Conservation (phyloP, 2,113 vertebrate species). For the Paramormyrops kingsleyae region DNA sequence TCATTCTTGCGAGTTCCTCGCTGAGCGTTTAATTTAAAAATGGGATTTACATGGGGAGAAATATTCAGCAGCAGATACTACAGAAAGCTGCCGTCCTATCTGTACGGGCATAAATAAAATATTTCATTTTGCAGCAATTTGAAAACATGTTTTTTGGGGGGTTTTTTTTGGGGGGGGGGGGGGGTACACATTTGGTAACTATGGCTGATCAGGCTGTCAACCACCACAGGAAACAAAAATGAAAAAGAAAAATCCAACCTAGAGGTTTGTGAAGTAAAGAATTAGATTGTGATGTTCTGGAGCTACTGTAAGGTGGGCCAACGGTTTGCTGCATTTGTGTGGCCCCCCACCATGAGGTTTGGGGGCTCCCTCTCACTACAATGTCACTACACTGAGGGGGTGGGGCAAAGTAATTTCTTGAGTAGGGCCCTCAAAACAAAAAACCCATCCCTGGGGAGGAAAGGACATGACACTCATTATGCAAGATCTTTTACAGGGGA, state of each 20-base stretch:
- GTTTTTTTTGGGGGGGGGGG: not conserved
- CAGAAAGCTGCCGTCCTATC: conserved; percentile 39
- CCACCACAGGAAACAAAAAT: not conserved
- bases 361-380: not conserved
- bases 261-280: not conserved
- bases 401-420: not conserved
- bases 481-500: not conserved
- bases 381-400: not conserved
- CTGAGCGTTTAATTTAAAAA: conserved; percentile 49
- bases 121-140: not conserved
- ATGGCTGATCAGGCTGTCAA: not conserved
- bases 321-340: not conserved
- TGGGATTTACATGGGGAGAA: conserved; percentile 46
- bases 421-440: not conserved
- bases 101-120: conserved; percentile 41
- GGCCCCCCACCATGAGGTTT: not conserved
- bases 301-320: not conserved
- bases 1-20: conserved; percentile 39
- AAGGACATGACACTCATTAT: not conserved
- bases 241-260: not conserved
- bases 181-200: not conserved
- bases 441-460: not conserved
- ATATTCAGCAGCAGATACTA: conserved; percentile 23
- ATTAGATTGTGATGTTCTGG: not conserved
- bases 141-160: not conserved